Evolutionary conservation across 2,888 invertebrate species (phyloP).

Genomic region (Acheta domesticus): DNA sequence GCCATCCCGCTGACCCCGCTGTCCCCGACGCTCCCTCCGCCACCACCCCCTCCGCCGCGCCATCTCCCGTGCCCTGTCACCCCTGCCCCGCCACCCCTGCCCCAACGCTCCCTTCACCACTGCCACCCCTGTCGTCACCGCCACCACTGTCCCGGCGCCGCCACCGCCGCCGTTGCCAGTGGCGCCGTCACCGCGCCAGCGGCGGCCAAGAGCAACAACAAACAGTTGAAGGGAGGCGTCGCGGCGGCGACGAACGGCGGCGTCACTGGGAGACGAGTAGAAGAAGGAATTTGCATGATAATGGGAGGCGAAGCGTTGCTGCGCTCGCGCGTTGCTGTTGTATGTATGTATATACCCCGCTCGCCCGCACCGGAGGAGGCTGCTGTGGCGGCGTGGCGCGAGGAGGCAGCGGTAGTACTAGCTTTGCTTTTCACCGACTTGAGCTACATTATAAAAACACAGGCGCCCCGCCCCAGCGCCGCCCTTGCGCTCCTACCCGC

Average conservation of each 20-base stretch:
- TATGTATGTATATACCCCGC: slow-evolving; percentile 6
- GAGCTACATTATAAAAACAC: slow-evolving; percentile 1
- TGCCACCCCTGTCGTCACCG: no score
- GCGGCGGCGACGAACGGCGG: background rate
- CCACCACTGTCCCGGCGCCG: no score
- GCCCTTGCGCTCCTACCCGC: background rate
- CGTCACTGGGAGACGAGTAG: background rate
- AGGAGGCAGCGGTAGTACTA: background rate
- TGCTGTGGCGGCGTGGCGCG: background rate
- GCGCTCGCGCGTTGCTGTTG: background rate
- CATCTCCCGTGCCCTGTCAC: no score
- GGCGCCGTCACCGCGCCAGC: background rate
- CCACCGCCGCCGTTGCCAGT: background rate
- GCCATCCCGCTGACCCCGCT: no score
- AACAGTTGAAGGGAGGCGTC: slow-evolving; percentile 8
- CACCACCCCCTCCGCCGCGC: no score
- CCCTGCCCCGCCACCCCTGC: no score
- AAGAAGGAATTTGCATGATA: slow-evolving; percentile 18
- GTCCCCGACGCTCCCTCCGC: no score
- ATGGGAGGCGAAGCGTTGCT: background rate
- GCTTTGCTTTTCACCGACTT: background rate
- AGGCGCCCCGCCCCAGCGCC: background rate
- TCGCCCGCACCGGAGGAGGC: background rate
- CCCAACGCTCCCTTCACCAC: no score
- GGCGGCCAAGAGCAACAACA: background rate